phyloP scores from a whole-genome alignment of 2,113 vertebrate species.

The Rhinoderma darwinii region DNA sequence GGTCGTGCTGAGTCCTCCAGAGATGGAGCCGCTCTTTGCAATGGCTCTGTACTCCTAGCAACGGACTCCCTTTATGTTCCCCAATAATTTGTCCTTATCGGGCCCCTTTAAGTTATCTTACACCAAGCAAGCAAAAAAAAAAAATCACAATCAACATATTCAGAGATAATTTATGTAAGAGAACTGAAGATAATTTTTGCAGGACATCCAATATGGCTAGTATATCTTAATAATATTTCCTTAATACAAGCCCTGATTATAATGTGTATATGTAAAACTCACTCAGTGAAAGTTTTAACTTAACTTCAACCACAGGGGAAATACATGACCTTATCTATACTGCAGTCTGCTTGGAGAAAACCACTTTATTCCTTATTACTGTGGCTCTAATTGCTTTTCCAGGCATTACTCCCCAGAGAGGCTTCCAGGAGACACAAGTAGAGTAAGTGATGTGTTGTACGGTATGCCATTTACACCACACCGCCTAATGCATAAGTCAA shows the following conservation, averaged over 20 bases:
- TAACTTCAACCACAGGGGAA: slow-evolving; percentile 34
- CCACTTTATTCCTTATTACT: slow-evolving; percentile 45
- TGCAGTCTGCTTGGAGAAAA: slow-evolving; percentile 44
- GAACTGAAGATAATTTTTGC: neutral
- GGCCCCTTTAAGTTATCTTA: no score
- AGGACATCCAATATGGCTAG: neutral
- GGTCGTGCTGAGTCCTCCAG: no score
- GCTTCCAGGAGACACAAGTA: slow-evolving; percentile 37
- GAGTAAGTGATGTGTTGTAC: slow-evolving; percentile 38
- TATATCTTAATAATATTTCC: slow-evolving; percentile 8
- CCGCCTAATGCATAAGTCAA: slow-evolving; percentile 11
- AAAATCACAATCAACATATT: neutral
- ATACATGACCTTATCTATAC: slow-evolving; percentile 46
- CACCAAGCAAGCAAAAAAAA: no score
- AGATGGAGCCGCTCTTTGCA: no score
- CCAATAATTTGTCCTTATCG: no score
- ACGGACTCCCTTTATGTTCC: no score
- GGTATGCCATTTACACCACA: slow-evolving; percentile 17
- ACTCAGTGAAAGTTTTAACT: slow-evolving; percentile 47
- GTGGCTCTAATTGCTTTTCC: slow-evolving; percentile 45
- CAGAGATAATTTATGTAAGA: neutral
- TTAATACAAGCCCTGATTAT: slow-evolving; percentile 24
- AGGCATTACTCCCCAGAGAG: slow-evolving; percentile 36
- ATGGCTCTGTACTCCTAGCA: no score
- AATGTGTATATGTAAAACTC: slow-evolving; percentile 39